Conservation (phyloP, 2,113 vertebrate species). For the Cyphomyrus discorhynchus region DNA sequence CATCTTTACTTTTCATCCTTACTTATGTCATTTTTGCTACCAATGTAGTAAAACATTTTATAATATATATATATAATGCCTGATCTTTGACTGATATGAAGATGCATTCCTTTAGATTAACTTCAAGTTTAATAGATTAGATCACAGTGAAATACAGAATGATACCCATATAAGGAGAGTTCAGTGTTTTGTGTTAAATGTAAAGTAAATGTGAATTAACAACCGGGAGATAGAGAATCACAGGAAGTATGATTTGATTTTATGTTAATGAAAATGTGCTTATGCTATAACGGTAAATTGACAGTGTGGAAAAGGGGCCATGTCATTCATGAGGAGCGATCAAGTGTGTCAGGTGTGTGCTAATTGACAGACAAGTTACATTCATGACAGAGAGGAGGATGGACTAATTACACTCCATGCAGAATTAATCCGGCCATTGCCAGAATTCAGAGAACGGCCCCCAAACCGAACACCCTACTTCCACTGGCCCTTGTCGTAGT, state of each 20-base stretch:
- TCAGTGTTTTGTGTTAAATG: background rate
- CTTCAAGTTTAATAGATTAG: background rate
- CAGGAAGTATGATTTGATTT: background rate
- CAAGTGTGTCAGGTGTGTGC: background rate
- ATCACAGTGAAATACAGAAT: background rate
- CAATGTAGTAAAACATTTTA: background rate
- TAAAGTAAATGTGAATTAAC: background rate
- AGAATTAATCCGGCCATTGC: background rate
- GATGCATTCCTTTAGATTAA: background rate
- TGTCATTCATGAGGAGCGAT: background rate
- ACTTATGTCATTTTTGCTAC: background rate
- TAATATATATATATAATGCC: background rate
- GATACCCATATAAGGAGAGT: background rate
- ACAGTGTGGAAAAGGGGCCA: background rate
- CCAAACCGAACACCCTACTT: slow-evolving; percentile 52
- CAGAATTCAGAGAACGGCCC: background rate
- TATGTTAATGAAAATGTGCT: background rate
- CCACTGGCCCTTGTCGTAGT: slow-evolving; percentile 76
- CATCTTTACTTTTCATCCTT: background rate
- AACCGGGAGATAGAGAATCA: background rate
- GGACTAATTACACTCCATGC: background rate
- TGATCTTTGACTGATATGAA: no score
- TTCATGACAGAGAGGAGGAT: background rate
- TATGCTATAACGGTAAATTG: background rate
- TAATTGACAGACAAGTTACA: background rate